Conservation (phyloP, 2,113 vertebrate species). For the Pholis gunnellus region DNA sequence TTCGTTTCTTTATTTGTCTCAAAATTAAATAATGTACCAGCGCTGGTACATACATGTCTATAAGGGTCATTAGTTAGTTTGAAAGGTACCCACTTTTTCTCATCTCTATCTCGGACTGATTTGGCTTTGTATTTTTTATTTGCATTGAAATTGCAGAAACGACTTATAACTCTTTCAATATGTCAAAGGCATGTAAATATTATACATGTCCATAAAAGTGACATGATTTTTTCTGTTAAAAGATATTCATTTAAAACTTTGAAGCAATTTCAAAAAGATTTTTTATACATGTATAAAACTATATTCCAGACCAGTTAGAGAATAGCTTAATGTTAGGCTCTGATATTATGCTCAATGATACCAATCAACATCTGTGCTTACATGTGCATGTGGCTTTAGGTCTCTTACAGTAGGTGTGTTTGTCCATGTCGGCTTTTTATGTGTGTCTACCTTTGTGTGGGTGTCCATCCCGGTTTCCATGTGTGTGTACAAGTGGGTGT, state of each 20-base stretch:
- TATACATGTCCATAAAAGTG: neutral
- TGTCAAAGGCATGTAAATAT: neutral
- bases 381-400: neutral
- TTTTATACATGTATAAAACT: neutral
- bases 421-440: neutral
- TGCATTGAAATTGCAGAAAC: too few relatives aligned
- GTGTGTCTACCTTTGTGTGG: neutral
- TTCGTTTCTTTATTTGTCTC: neutral
- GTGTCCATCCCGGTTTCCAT: neutral
- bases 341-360: neutral
- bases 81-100: neutral
- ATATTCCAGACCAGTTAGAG: neutral
- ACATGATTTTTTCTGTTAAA: neutral
- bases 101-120: neutral
- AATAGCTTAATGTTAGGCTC: neutral
- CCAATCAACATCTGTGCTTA: neutral
- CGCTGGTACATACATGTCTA: neutral
- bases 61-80: neutral
- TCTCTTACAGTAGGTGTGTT: neutral
- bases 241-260: neutral
- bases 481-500: conserved; percentile 2
- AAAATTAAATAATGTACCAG: neutral
- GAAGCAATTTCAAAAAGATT: neutral
- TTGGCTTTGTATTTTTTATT: neutral
- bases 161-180: neutral